A percentile compares a stretch with the other conserved stretches of the same genome.
phyloP scores from a whole-genome alignment of 2,888 invertebrate genomes.

The Aphidius colemani region DNA sequence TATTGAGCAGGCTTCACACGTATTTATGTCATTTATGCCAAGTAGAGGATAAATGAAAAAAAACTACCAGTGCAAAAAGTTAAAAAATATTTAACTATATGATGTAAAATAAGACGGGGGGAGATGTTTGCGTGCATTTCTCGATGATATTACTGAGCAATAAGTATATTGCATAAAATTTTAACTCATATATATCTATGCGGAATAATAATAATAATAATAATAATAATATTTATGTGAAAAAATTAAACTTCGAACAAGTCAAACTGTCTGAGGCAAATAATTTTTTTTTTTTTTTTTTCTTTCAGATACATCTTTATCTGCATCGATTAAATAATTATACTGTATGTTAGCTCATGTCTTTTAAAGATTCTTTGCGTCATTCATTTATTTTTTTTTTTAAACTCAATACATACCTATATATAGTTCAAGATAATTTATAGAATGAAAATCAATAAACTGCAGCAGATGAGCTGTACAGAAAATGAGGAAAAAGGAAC shows the following conservation, averaged over 20 bases:
- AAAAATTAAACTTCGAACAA: constrained; percentile 15
- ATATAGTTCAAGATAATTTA: constrained; percentile 1
- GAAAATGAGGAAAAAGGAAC: neutral
- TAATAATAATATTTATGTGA: no score
- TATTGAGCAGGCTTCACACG: no score
- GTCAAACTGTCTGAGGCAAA: constrained; percentile 12
- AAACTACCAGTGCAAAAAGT: neutral
- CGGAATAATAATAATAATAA: neutral
- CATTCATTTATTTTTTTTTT: constrained; percentile 7
- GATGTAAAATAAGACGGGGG: no score
- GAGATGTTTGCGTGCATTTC: no score
- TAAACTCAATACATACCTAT: no score
- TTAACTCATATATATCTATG: constrained; percentile 5
- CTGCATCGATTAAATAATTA: constrained; percentile 28
- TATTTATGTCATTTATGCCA: no score
- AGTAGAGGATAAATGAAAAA: neutral
- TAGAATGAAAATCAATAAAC: no score
- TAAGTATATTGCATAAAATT: constrained; percentile 25
- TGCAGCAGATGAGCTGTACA: neutral
- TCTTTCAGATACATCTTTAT: constrained; percentile 13
- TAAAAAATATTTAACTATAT: no score
- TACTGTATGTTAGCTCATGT: neutral
- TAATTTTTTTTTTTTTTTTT: neutral
- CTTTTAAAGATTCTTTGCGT: neutral
- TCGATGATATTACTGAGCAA: constrained; percentile 16